Evolutionary conservation across 2,113 vertebrate genomes (phyloP).

Genomic region (Bubo bubo): DNA sequence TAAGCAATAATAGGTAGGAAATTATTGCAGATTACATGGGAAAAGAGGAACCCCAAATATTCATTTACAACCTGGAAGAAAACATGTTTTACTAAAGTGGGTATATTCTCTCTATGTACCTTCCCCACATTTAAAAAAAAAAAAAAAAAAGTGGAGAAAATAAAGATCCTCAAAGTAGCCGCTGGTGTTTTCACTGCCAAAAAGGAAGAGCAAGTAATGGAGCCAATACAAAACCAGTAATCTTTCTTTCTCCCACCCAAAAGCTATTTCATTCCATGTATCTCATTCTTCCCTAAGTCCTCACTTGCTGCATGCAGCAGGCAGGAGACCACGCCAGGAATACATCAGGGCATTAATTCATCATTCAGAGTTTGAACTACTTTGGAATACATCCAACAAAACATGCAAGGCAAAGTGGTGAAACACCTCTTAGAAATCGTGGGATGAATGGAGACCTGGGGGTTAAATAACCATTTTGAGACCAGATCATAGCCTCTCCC

Average conservation of each 20-base stretch:
- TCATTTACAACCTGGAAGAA: background rate
- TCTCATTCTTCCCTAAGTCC: background rate
- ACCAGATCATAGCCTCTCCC: background rate
- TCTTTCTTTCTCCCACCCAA: background rate
- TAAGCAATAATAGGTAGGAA: background rate
- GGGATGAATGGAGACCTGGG: background rate
- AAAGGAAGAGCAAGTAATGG: background rate
- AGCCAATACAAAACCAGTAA: background rate
- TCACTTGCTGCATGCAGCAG: background rate
- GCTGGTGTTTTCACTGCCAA: background rate
- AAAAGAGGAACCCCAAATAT: background rate
- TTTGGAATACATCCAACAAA: background rate
- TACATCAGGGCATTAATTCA: background rate
- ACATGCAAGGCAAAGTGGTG: background rate
- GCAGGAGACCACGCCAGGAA: background rate
- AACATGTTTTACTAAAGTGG: background rate
- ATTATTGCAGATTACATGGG: background rate
- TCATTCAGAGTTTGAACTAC: background rate
- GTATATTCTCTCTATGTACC: background rate
- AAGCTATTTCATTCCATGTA: background rate
- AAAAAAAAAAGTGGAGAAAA: background rate
- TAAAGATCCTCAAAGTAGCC: background rate
- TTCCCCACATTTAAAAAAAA: background rate
- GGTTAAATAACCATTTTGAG: background rate
- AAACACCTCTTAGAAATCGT: background rate